A percentile compares a stretch with the other conserved stretches of the same genome.
phyloP scores from a whole-genome alignment of 1,140 invertebrate genomes.

The Octopus bimaculoides region DNA sequence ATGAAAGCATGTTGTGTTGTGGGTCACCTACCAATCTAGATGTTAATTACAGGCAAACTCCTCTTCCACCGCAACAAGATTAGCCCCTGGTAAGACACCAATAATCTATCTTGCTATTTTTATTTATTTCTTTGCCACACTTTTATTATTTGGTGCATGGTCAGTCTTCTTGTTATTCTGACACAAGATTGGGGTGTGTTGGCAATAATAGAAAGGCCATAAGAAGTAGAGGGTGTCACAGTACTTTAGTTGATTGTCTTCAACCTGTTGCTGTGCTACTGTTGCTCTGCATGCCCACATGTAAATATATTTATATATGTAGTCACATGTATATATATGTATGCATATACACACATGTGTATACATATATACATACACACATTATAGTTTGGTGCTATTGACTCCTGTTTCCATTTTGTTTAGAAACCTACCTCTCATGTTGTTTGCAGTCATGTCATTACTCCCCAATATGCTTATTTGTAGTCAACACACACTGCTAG shows the following conservation, averaged over 20 bases:
- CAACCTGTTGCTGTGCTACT: neutral
- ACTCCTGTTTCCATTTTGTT: no score
- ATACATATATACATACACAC: no score
- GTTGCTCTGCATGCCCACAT: neutral
- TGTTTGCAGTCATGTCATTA: slow-evolving; percentile 1
- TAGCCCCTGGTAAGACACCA: slow-evolving; percentile 7
- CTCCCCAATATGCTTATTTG: neutral
- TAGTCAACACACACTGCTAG: no score
- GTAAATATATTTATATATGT: neutral
- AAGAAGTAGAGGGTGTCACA: no score
- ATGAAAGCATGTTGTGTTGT: neutral
- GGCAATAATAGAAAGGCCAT: no score
- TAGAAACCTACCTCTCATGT: neutral
- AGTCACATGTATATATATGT: no score
- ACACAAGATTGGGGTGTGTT: no score
- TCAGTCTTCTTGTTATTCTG: neutral
- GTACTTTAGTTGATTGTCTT: no score
- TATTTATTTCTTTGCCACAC: neutral
- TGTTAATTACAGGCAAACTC: slow-evolving; percentile 2
- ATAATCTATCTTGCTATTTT: neutral
- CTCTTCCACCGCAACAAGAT: slow-evolving; percentile 5
- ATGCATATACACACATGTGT: no score
- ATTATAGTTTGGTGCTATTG: no score
- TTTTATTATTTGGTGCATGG: slow-evolving; percentile 6
- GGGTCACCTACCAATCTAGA: neutral